phyloP scores from a whole-genome alignment of 1,140 invertebrate species.

The Phocides pigmalion region DNA sequence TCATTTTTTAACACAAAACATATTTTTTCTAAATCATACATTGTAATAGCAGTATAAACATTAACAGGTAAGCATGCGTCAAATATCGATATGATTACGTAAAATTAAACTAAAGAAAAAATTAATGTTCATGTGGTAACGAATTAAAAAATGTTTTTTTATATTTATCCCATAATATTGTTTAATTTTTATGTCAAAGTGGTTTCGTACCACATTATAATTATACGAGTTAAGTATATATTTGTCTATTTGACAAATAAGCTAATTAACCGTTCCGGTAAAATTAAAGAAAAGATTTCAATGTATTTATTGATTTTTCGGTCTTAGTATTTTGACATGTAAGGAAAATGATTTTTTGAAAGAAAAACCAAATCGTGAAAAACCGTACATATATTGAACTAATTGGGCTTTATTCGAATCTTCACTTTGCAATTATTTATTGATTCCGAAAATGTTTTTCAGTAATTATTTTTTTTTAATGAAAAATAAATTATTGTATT shows the following conservation, averaged over 20 bases:
- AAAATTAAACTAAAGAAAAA: neutral
- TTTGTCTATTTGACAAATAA: neutral
- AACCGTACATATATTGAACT: neutral
- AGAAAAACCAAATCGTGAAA: neutral
- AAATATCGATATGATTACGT: constrained; percentile 24
- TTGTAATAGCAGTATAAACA: constrained; percentile 8
- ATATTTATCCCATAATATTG: neutral
- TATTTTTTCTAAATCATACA: constrained; percentile 16
- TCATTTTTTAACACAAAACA: constrained; percentile 22
- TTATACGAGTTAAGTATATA: neutral
- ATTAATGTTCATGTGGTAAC: neutral
- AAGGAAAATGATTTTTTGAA: neutral
- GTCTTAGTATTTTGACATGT: neutral
- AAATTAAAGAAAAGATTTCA: neutral
- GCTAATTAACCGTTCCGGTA: neutral
- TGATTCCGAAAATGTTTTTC: too few species aligned
- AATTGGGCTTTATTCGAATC: too few species aligned
- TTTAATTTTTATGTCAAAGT: neutral
- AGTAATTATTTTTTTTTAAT: too few species aligned
- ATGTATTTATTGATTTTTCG: neutral
- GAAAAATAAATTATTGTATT: too few species aligned
- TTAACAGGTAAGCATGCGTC: constrained; percentile 17
- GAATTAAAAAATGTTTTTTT: neutral
- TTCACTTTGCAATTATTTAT: too few species aligned
- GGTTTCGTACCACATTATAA: neutral